phyloP scores from a whole-genome alignment of 2,797 vertebrate species.

The Columba guinea region DNA sequence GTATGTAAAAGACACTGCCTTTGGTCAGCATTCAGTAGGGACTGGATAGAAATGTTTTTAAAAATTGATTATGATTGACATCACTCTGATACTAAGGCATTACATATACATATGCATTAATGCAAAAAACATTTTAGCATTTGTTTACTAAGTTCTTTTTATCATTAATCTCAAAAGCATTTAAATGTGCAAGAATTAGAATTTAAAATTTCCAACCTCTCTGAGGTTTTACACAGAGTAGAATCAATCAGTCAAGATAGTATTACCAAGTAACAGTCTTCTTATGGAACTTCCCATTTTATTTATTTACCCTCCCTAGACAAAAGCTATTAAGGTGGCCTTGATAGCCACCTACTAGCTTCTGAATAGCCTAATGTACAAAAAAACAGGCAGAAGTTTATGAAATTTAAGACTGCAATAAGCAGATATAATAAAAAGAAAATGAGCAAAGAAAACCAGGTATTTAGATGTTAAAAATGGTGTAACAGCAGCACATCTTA shows the following conservation, averaged over 20 bases:
- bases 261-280: slow-evolving; percentile 1
- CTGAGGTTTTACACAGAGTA: slow-evolving; percentile 11
- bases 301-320: not conserved
- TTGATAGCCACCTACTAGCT: not conserved
- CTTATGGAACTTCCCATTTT: not conserved
- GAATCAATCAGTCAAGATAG: slow-evolving; percentile 26
- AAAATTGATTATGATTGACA: slow-evolving; percentile 3
- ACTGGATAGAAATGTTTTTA: not conserved
- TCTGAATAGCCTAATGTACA: not conserved
- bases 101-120: not conserved
- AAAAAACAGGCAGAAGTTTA: not conserved
- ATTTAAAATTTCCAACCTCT: slow-evolving; percentile 23
- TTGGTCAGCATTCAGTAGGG: not conserved
- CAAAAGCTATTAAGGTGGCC: not conserved
- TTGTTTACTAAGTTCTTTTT: slow-evolving; percentile 28
- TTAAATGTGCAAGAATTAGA: slow-evolving; percentile 28
- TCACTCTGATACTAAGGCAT: not conserved
- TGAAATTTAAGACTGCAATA: not conserved
- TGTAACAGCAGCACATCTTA: not conserved
- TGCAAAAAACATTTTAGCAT: slow-evolving; percentile 18
- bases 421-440: not conserved
- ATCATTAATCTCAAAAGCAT: not conserved
- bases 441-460: not conserved
- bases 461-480: not conserved
- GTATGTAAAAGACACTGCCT: not conserved